Conservation (phyloP, 2,113 vertebrate species). For the Cheilinus undulatus region DNA sequence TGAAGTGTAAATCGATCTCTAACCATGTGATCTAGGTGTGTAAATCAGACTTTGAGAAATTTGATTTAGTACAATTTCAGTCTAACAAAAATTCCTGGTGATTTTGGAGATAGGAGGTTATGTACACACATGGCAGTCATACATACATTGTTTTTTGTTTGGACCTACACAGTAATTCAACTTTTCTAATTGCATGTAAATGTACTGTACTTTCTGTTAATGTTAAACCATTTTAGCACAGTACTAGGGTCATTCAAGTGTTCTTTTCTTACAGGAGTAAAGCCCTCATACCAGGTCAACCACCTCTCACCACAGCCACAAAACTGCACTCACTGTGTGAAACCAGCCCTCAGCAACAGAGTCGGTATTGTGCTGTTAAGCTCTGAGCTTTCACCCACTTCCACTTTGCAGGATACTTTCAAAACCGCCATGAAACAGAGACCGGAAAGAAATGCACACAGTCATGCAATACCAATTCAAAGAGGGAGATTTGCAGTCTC, state of each 20-base stretch:
- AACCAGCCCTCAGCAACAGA: constrained; percentile 38
- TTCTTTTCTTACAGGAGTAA: background rate
- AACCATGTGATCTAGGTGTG: too few relatives aligned
- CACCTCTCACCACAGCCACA: constrained; percentile 55
- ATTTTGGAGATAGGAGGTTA: too few relatives aligned
- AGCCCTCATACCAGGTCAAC: background rate
- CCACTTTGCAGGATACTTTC: constrained; percentile 7
- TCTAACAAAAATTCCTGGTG: too few relatives aligned
- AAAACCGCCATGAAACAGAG: background rate
- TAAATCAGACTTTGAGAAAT: too few relatives aligned
- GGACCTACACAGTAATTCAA: too few relatives aligned
- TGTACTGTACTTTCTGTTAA: too few relatives aligned
- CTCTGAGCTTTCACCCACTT: constrained; percentile 52
- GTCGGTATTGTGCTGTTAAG: constrained; percentile 6
- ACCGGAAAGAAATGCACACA: background rate
- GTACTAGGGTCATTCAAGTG: background rate
- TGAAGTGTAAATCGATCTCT: too few relatives aligned
- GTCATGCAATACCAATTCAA: background rate
- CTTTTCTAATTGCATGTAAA: too few relatives aligned
- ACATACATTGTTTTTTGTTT: too few relatives aligned
- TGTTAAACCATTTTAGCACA: too few relatives aligned
- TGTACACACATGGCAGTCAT: too few relatives aligned
- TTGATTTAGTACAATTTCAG: too few relatives aligned
- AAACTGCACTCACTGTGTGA: constrained; percentile 48
- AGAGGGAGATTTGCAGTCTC: constrained; percentile 44